Evolutionary conservation across 2,888 invertebrate species (phyloP), one percentile per base, ranked within the genome.

Genomic region (Sinotaia quadrata): DNA sequence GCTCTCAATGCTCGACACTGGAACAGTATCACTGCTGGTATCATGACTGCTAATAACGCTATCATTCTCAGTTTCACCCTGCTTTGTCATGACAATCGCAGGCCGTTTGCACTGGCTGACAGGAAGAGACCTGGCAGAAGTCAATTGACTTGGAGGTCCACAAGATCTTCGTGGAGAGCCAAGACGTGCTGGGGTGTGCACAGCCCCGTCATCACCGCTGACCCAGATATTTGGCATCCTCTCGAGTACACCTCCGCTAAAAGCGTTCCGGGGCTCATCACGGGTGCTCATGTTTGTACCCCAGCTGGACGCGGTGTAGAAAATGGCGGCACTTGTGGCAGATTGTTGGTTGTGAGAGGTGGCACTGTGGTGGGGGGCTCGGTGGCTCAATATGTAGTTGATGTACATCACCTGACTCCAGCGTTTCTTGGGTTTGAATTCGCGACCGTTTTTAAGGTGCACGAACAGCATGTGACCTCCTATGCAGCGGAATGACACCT

Each of bases 341-440:
- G 41, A 18, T 41, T 41, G 41, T 18, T 12, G 41, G 41, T 41
- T 8, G 41, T 41, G 10, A 41, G 41, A 18, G 41, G 10, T 8
- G 10, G 10, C 18, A 41, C 10, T 8, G 10, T 41, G 41, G 15
- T 18, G 41, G 10, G 21, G 8, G 1, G 54, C 1, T 1, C 54
- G 54, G 67, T 75, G 79, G 41, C 77, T 71, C 7, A 83, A 63
- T 7, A 83, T 74, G 49, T 81, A 83, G 34, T 79, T 74, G 75
- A 83, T 76, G 59, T 83, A 83, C 81, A 82, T 81, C 2, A 70
- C 67, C 60, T 83, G 83, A 58, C 82, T 82, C 83, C 83, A 83
- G n/a, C 83, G 66, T 59, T 83, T 83, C 63, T 82, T 83, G 8
- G 78, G 69, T 67, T 82, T 83, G 8, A 83, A 78, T 41, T 79